Evolutionary conservation across 2,797 vertebrate genomes (phyloP).

Genomic region (Paguma larvata): DNA sequence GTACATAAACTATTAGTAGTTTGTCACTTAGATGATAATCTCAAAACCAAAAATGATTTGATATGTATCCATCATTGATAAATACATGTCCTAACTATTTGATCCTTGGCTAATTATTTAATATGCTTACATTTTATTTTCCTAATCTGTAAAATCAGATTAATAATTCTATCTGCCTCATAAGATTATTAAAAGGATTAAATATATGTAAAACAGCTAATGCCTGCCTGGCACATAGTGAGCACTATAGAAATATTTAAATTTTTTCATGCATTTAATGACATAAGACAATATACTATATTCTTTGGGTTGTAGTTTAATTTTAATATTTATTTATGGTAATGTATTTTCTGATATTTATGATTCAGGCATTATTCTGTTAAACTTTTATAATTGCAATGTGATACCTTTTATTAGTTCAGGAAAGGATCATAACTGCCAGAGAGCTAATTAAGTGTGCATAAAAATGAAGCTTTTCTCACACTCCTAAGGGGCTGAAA

Average conservation of each 20-base stretch:
- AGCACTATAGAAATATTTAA: not conserved
- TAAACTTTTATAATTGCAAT: conserved; percentile 86
- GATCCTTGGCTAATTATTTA: not conserved
- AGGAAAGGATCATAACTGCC: conserved; percentile 87
- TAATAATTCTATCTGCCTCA: not conserved
- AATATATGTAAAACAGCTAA: not conserved
- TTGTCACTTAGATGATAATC: not conserved
- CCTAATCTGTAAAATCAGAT: conserved; percentile 26
- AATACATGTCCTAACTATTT: not conserved
- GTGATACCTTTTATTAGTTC: conserved; percentile 91
- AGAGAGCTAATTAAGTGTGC: not conserved
- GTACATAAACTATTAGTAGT: not conserved
- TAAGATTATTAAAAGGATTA: not conserved
- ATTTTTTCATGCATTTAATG: conserved; percentile 65
- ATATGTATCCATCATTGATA: not conserved
- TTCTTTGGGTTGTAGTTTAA: conserved; percentile 77
- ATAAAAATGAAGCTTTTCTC: conserved; percentile 41
- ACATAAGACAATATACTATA: conserved; percentile 54
- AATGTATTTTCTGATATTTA: conserved; percentile 74
- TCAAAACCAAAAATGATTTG: conserved; percentile 57
- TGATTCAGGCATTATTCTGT: conserved; percentile 73
- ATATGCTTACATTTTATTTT: not conserved
- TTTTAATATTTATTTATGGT: conserved; percentile 75
- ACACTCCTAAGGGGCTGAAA: not conserved
- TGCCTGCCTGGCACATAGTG: not conserved